Percentiles rank a stretch among this genome's conserved stretches.
Conservation (phyloP, 2,113 vertebrate species). For the Gasterosteus nipponicus region DNA sequence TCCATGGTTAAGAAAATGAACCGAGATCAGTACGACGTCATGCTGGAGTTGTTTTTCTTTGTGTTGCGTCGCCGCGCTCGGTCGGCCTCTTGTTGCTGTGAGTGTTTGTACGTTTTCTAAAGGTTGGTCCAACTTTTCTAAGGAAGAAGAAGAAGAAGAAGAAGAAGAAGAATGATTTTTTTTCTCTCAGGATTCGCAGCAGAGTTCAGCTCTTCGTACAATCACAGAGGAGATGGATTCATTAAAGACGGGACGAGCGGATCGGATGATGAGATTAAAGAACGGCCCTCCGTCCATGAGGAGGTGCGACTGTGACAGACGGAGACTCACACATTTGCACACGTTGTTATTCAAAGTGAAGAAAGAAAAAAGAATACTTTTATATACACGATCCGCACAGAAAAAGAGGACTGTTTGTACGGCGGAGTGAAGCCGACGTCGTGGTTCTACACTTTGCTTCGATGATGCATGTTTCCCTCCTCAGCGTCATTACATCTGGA, state of each 20-base stretch:
- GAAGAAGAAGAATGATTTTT: slow-evolving; percentile 32
- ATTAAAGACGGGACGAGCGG: not conserved
- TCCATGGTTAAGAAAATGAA: too few relatives aligned
- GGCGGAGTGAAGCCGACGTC: slow-evolving; percentile 56
- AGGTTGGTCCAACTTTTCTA: slow-evolving; percentile 44
- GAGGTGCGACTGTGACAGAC: slow-evolving; percentile 26
- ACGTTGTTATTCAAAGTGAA: slow-evolving; percentile 41
- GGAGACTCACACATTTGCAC: slow-evolving; percentile 61
- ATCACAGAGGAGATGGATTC: slow-evolving; percentile 1
- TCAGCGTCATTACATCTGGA: slow-evolving; percentile 32
- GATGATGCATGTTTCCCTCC: slow-evolving; percentile 73
- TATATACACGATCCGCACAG: slow-evolving; percentile 64
- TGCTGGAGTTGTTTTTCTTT: too few relatives aligned
- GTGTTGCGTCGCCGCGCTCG: not conserved
- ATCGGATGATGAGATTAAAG: too few relatives aligned
- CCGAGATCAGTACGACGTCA: too few relatives aligned
- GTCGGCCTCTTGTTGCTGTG: slow-evolving; percentile 63
- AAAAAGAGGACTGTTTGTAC: slow-evolving; percentile 68
- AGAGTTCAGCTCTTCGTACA: slow-evolving; percentile 27
- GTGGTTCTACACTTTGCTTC: slow-evolving; percentile 65
- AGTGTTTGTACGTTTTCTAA: slow-evolving; percentile 71
- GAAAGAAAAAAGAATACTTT: slow-evolving; percentile 57
- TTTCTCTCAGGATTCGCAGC: slow-evolving; percentile 72
- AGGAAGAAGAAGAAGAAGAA: not conserved
- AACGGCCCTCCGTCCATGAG: slow-evolving; percentile 24